These are phyloP conservation scores for Chelonus formosanus DNA, from an alignment of 2,888 invertebrate genomes.

Conservation along the genomic window DNA sequence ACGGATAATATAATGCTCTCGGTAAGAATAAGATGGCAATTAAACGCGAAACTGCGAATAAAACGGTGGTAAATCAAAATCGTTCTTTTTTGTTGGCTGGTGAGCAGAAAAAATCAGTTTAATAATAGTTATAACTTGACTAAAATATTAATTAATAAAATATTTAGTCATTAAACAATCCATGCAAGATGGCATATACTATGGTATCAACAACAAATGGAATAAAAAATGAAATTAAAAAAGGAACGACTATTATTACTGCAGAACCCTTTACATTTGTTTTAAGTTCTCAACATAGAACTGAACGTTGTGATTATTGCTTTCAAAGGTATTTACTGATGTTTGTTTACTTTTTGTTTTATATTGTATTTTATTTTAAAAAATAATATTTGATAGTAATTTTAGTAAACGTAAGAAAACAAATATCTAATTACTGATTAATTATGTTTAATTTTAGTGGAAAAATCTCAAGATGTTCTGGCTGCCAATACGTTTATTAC, in stretches of 20 bases:
- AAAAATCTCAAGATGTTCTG: constrained; percentile 81
- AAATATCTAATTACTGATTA: neutral
- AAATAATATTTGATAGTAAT: constrained; percentile 26
- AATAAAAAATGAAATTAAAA: constrained; percentile 54
- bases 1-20: constrained; percentile 18
- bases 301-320: constrained; percentile 80
- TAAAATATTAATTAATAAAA: neutral
- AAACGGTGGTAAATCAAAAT: constrained; percentile 28
- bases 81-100: constrained; percentile 13
- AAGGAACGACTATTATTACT: constrained; percentile 74
- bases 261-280: constrained; percentile 82
- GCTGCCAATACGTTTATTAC: constrained; percentile 84
- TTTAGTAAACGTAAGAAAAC: neutral
- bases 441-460: constrained; percentile 64
- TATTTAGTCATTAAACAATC: neutral
- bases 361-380: no score
- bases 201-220: neutral
- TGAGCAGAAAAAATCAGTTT: constrained; percentile 8
- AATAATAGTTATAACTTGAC: neutral
- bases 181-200: constrained; percentile 5
- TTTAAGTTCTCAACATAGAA: constrained; percentile 75
- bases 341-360: no score
- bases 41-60: constrained; percentile 12
- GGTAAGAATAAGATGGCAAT: constrained; percentile 23
- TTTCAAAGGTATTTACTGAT: constrained; percentile 49